Percentiles rank a stretch among this genome's conserved stretches.
These are phyloP conservation scores for Dromiciops gliroides DNA, from an alignment of 2,113 vertebrate genomes.

Conservation along the genomic window DNA sequence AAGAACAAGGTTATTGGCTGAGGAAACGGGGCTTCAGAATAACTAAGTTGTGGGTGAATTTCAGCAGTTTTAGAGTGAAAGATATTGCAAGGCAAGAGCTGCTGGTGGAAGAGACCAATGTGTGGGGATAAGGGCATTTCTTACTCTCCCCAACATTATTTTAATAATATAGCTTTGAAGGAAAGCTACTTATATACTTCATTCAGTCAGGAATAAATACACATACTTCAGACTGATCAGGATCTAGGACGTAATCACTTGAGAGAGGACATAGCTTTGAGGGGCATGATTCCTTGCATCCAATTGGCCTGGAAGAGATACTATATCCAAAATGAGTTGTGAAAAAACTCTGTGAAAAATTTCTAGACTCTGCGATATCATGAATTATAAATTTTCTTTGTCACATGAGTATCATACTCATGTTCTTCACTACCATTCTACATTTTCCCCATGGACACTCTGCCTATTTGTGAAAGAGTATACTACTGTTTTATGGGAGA, in stretches of 20 bases:
- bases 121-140: not conserved
- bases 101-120: not conserved
- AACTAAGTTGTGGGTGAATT: not conserved
- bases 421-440: not conserved
- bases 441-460: not conserved
- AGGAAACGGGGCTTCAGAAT: not conserved
- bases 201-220: not conserved
- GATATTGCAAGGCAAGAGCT: not conserved
- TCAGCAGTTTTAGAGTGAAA: not conserved
- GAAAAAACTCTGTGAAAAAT: not conserved
- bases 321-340: not conserved
- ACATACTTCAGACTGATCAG: not conserved
- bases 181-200: not conserved
- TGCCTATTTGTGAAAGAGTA: not conserved
- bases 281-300: not conserved
- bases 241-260: not conserved
- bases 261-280: not conserved
- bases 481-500: not conserved
- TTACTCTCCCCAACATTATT: not conserved
- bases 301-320: not conserved
- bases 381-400: not conserved
- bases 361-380: not conserved
- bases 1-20: not conserved
- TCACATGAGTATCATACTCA: not conserved
- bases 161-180: not conserved